Percentiles rank a stretch among this genome's conserved stretches.
Conservation (phyloP, 2,797 vertebrate species). For the Lemur catta region DNA sequence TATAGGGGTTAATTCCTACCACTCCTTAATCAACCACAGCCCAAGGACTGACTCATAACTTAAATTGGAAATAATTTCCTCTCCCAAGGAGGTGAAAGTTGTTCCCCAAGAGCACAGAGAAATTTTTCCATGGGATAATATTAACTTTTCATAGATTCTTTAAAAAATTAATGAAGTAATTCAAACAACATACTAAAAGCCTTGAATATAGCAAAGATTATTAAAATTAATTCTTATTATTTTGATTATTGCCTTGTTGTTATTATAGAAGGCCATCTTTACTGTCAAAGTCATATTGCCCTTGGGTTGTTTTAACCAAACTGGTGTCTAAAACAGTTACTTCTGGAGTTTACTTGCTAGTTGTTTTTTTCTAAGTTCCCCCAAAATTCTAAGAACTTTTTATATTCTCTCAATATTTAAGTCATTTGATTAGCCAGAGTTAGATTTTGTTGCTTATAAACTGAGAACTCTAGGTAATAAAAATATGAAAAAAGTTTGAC, state of each 20-base stretch:
- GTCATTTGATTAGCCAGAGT: not conserved
- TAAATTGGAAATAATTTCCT: not conserved
- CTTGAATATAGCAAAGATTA: not conserved
- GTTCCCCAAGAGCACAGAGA: not conserved
- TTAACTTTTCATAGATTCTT: not conserved
- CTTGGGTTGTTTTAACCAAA: not conserved
- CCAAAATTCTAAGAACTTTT: not conserved
- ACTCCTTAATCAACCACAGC: not conserved
- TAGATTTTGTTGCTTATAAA: not conserved
- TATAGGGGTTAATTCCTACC: not conserved
- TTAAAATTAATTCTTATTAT: not conserved
- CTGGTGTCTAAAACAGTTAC: not conserved
- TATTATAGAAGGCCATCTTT: not conserved
- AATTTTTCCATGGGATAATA: not conserved
- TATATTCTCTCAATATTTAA: not conserved
- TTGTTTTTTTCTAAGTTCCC: not conserved
- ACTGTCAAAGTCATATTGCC: not conserved
- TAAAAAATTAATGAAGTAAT: not conserved
- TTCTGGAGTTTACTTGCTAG: not conserved
- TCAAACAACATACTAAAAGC: not conserved
- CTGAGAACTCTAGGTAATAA: not conserved
- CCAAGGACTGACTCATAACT: not conserved
- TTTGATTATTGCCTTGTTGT: not conserved
- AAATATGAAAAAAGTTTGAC: not conserved
- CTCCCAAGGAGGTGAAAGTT: not conserved